A percentile compares a stretch with the other conserved stretches of the same genome.
These are phyloP conservation scores for Heptranchias perlo DNA, from an alignment of 2,113 vertebrate species.

Conservation along the genomic window DNA sequence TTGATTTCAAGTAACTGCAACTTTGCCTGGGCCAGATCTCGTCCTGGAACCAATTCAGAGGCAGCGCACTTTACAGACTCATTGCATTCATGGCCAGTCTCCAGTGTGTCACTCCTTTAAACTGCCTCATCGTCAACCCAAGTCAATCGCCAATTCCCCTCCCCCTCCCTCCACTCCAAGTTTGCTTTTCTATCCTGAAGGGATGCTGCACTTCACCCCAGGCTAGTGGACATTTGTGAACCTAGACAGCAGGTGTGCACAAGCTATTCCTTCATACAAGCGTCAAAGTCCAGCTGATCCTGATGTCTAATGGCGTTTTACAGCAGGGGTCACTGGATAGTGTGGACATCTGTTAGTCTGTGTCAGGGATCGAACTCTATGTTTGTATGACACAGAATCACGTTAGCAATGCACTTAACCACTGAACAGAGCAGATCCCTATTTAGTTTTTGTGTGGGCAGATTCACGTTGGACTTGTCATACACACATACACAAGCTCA, in stretches of 20 bases:
- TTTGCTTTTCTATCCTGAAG: neutral
- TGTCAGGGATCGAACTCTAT: neutral
- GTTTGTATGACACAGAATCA: neutral
- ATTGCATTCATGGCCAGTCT: neutral
- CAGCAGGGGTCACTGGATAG: neutral
- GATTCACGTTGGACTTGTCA: neutral
- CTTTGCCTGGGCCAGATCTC: neutral
- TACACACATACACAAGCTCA: neutral
- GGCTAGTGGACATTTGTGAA: neutral
- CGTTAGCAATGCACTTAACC: neutral
- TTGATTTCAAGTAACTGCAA: neutral
- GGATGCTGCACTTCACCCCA: neutral
- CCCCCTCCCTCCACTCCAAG: neutral
- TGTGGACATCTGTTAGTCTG: neutral
- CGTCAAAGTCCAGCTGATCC: neutral
- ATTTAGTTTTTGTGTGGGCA: neutral
- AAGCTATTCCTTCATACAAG: neutral
- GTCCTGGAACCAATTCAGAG: neutral
- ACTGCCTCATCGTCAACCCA: neutral
- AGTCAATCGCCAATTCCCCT: neutral
- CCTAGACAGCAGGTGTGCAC: neutral
- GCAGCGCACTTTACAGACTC: neutral
- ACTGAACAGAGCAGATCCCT: neutral
- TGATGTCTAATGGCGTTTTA: neutral
- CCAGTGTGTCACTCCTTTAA: neutral